Evolutionary conservation across 2,888 invertebrate species (phyloP).

Genomic region (Belgica antarctica): DNA sequence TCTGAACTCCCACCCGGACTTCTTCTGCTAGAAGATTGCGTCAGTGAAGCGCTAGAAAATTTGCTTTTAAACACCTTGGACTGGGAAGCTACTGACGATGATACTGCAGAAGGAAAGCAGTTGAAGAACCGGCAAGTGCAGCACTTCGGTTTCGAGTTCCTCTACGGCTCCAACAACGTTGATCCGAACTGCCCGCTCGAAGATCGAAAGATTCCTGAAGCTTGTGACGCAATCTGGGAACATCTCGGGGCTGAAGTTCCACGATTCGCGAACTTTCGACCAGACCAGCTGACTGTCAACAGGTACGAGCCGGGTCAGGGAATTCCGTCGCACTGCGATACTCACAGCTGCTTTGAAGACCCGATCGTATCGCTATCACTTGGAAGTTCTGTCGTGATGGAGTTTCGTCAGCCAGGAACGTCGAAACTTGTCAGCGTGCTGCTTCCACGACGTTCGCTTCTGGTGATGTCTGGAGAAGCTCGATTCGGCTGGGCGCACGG

Average conservation of each 20-base stretch:
- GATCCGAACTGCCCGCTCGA: conserved; percentile 67
- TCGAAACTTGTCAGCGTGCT: conserved; percentile 62
- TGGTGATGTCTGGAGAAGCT: conserved; percentile 77
- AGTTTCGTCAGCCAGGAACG: conserved; percentile 67
- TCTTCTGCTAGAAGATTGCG: conserved; percentile 67
- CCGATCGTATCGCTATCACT: conserved; percentile 85
- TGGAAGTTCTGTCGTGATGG: conserved; percentile 81
- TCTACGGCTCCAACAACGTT: conserved; percentile 83
- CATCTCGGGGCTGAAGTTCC: conserved; percentile 55
- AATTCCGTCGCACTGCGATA: conserved; percentile 92
- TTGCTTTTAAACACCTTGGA: conserved; percentile 61
- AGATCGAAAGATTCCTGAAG: conserved; percentile 65
- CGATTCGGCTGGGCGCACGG: conserved; percentile 85
- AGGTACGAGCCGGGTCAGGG: conserved; percentile 82
- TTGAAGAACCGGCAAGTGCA: conserved; percentile 82
- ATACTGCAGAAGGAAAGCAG: conserved; percentile 46
- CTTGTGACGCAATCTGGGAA: conserved; percentile 65
- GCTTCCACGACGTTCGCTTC: conserved; percentile 69
- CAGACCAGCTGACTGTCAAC: conserved; percentile 85
- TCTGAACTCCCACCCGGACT: conserved; percentile 64
- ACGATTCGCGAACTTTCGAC: conserved; percentile 56
- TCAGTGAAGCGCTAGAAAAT: conserved; percentile 68
- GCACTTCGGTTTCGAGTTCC: conserved; percentile 90
- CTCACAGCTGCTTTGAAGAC: conserved; percentile 89
- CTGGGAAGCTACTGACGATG: conserved; percentile 53